Evolutionary conservation across 2,888 invertebrate species (phyloP).

Genomic region (Spicauda simplicius): DNA sequence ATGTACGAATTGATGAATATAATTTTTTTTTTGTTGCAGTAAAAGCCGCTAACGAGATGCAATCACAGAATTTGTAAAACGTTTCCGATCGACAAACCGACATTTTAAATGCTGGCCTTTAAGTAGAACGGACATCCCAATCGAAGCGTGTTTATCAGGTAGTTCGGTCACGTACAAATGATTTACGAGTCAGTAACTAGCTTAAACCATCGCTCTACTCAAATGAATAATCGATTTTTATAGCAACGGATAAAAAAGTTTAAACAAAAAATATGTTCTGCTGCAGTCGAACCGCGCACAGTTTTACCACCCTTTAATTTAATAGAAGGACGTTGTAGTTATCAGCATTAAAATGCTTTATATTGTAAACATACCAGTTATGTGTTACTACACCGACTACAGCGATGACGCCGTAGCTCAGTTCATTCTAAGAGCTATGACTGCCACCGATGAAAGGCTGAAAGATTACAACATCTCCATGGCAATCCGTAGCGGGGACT

Average conservation of each 20-base stretch:
- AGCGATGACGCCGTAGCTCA: no score
- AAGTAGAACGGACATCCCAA: conserved; percentile 27
- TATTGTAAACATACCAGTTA: no score
- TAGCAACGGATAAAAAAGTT: not conserved
- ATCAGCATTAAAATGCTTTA: no score
- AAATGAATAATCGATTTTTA: not conserved
- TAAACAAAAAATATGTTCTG: not conserved
- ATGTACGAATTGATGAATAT: no score
- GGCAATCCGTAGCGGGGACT: no score
- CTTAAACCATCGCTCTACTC: conserved; percentile 3
- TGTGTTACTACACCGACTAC: no score
- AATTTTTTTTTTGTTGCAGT: not conserved
- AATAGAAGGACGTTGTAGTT: no score
- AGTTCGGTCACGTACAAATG: conserved; percentile 30
- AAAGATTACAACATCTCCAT: no score
- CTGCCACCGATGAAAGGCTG: no score
- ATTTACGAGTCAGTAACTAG: conserved; percentile 30
- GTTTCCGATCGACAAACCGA: conserved; percentile 25
- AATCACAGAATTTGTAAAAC: conserved; percentile 27
- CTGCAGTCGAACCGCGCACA: no score
- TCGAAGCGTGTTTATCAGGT: conserved; percentile 18
- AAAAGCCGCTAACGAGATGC: not conserved
- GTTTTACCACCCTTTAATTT: no score
- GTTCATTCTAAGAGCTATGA: no score
- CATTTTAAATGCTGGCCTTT: conserved; percentile 28